Percentiles rank a stretch among this genome's conserved stretches.
These are phyloP conservation scores for Cydia splendana DNA, from an alignment of 1,140 invertebrate species.

Conservation along the genomic window DNA sequence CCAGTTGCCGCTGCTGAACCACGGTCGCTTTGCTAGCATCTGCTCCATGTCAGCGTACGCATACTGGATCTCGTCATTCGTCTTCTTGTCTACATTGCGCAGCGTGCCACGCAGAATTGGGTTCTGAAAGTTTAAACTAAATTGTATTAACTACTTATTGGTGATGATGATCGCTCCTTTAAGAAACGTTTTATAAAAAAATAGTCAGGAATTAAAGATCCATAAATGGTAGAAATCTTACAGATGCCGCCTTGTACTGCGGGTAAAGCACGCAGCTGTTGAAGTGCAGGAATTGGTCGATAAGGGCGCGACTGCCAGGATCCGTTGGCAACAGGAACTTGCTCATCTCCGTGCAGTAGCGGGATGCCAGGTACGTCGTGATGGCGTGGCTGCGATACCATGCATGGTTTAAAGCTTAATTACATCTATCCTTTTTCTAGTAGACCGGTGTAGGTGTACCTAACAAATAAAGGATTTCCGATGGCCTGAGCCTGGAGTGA, in stretches of 20 bases:
- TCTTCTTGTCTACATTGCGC: constrained; percentile 52
- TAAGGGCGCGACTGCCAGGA: constrained; percentile 75
- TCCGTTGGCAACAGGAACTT: constrained; percentile 81
- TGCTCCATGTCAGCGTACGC: constrained; percentile 64
- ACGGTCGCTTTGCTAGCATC: constrained; percentile 60
- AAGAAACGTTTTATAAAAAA: too few species aligned
- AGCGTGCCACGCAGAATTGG: constrained; percentile 56
- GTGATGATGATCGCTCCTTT: too few species aligned
- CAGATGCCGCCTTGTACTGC: constrained; percentile 49
- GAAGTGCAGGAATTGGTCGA: constrained; percentile 81
- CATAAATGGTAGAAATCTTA: constrained; percentile 42
- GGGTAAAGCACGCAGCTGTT: constrained; percentile 79
- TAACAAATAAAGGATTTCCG: too few species aligned
- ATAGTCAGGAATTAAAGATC: too few species aligned
- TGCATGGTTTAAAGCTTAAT: background rate
- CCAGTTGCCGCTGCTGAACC: constrained; percentile 64
- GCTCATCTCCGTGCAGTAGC: constrained; percentile 72
- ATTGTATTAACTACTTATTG: too few species aligned
- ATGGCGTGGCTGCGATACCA: constrained; percentile 80
- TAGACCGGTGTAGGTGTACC: too few species aligned
- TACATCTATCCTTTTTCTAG: too few species aligned
- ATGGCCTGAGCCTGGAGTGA: too few species aligned
- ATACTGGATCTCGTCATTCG: constrained; percentile 55
- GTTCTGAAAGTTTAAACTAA: constrained; percentile 42
- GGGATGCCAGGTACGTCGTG: constrained; percentile 79